Percentiles rank a stretch among this genome's conserved stretches.
phyloP scores from a whole-genome alignment of 2,797 vertebrate species.

The Phrynocephalus vlangalii region DNA sequence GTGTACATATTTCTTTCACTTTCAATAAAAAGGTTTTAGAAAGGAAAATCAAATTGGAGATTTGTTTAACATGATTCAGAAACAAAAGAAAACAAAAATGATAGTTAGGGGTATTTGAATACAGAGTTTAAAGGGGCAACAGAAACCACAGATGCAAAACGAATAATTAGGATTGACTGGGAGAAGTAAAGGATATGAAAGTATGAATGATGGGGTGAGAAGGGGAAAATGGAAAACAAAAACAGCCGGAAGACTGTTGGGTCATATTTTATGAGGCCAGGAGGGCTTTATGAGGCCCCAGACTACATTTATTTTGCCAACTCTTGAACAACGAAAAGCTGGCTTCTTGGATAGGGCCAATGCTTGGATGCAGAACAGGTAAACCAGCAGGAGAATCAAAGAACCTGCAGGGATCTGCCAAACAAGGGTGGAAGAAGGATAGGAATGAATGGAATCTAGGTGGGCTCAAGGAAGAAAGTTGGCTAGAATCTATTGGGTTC shows the following conservation, averaged over 20 bases:
- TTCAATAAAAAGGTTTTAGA: conserved; percentile 24
- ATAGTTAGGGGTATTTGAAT: neutral
- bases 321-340: neutral
- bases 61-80: conserved; percentile 37
- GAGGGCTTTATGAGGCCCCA: neutral
- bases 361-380: neutral
- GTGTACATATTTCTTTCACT: conserved; percentile 27
- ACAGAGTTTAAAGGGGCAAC: neutral
- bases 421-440: neutral
- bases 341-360: neutral
- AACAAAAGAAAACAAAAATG: neutral
- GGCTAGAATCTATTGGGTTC: neutral
- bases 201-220: neutral
- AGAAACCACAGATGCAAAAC: neutral
- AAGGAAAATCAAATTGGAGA: conserved; percentile 19
- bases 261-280: neutral
- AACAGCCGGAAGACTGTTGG: neutral
- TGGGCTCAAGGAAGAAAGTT: neutral
- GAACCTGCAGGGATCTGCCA: neutral
- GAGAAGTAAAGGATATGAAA: neutral
- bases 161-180: conserved; percentile 2
- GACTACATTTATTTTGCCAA: neutral
- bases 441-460: too few species aligned
- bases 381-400: neutral
- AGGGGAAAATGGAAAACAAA: neutral